These are phyloP conservation scores for Cheirogaleus medius DNA, from an alignment of 2,113 vertebrate genomes.

Conservation along the genomic window DNA sequence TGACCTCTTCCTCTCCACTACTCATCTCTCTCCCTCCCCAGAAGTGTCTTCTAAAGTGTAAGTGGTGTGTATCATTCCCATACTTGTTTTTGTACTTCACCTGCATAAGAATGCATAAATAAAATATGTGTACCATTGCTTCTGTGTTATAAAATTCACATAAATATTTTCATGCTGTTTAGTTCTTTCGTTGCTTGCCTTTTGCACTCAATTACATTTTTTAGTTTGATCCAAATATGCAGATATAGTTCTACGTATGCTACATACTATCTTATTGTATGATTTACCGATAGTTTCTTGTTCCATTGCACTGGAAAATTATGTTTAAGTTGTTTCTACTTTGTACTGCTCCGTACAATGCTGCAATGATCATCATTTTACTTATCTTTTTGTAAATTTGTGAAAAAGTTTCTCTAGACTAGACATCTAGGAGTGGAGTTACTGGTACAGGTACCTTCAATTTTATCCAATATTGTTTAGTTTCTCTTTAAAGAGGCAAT, in stretches of 20 bases:
- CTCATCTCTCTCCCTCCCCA: neutral
- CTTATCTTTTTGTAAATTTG: neutral
- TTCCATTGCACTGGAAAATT: neutral
- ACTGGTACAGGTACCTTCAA: neutral
- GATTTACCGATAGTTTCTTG: neutral
- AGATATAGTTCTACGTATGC: neutral
- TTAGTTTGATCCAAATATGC: neutral
- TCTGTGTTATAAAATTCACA: neutral
- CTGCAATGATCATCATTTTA: no score
- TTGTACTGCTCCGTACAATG: no score
- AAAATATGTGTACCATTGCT: neutral
- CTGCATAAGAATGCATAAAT: neutral
- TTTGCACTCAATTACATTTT: neutral
- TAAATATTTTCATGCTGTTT: neutral
- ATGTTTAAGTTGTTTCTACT: neutral
- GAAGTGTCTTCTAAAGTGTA: neutral
- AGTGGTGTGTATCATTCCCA: rapidly evolving
- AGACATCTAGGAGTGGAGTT: neutral
- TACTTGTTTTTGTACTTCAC: neutral
- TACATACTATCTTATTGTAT: neutral
- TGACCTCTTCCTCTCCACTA: neutral
- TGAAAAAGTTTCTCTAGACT: neutral
- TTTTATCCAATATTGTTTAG: neutral
- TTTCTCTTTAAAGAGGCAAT: neutral
- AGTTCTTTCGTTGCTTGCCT: neutral